Evolutionary conservation across 1,140 invertebrate genomes (phyloP).

Genomic region (Penaeus vannamei): DNA sequence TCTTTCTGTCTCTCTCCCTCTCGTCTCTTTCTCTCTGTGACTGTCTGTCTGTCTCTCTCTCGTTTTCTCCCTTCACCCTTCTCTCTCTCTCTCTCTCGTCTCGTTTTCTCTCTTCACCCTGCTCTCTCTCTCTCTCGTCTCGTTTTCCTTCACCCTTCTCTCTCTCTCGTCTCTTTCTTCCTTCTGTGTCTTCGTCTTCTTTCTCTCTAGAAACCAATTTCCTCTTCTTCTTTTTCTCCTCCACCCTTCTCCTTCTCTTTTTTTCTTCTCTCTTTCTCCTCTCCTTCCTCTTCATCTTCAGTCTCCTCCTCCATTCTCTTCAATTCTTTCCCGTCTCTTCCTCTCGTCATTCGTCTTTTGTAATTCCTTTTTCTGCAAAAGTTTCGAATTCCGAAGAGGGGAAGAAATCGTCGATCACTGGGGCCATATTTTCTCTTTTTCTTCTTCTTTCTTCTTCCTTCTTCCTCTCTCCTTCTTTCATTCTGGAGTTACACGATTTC

Average conservation of each 20-base stretch:
- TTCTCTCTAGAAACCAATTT: no score
- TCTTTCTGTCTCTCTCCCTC: no score
- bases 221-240: not conserved
- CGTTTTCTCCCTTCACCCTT: not conserved
- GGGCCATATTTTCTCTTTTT: no score
- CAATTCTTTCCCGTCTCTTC: not conserved
- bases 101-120: not conserved
- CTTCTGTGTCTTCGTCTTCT: no score
- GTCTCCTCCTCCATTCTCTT: not conserved
- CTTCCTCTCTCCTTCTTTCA: no score
- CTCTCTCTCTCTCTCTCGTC: no score
- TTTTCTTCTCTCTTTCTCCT: not conserved
- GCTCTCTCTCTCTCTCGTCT: not conserved
- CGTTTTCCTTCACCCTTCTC: not conserved
- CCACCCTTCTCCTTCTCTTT: not conserved
- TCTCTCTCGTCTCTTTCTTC: not conserved
- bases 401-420: no score
- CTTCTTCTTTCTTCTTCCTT: no score
- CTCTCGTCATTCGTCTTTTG: not conserved
- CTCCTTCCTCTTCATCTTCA: not conserved
- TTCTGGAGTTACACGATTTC: no score
- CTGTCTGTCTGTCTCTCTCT: no score
- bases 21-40: not conserved
- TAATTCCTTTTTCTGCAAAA: not conserved
- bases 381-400: no score